These are phyloP conservation scores for Butorides virescens DNA, from an alignment of 2,113 vertebrate species.

Conservation along the genomic window DNA sequence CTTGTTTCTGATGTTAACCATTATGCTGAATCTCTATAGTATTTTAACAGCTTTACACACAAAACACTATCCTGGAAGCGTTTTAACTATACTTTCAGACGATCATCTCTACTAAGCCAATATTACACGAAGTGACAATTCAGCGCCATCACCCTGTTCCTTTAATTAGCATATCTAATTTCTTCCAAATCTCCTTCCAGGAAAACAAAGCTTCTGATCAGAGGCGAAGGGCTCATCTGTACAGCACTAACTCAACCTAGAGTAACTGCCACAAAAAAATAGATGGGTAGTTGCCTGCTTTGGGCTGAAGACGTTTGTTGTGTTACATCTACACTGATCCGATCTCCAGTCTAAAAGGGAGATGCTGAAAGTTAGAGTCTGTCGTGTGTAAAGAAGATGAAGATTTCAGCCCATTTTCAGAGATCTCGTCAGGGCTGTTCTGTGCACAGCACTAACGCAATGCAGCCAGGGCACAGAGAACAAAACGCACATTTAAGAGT, in stretches of 20 bases:
- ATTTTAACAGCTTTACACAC: conserved; percentile 12
- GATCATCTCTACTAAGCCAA: neutral
- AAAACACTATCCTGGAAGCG: neutral
- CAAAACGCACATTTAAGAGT: neutral
- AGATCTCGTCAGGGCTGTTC: neutral
- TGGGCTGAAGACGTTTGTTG: neutral
- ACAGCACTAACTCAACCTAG: neutral
- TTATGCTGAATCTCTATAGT: neutral
- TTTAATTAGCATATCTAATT: conserved; percentile 14
- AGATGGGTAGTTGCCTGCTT: neutral
- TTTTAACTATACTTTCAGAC: neutral
- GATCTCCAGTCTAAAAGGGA: neutral
- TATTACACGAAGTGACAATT: neutral
- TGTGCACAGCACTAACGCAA: neutral
- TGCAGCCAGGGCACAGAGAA: neutral
- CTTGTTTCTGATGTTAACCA: neutral
- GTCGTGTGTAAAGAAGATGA: neutral
- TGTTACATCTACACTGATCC: neutral
- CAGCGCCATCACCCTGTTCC: neutral
- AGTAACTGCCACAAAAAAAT: neutral
- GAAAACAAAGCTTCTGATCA: neutral
- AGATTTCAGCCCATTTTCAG: neutral
- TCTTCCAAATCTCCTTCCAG: neutral
- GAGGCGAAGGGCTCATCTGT: neutral
- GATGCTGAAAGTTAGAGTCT: neutral